Evolutionary conservation across 1,140 invertebrate genomes (phyloP), one percentile per base, ranked within the genome.

Genomic region (Cherax destructor): DNA sequence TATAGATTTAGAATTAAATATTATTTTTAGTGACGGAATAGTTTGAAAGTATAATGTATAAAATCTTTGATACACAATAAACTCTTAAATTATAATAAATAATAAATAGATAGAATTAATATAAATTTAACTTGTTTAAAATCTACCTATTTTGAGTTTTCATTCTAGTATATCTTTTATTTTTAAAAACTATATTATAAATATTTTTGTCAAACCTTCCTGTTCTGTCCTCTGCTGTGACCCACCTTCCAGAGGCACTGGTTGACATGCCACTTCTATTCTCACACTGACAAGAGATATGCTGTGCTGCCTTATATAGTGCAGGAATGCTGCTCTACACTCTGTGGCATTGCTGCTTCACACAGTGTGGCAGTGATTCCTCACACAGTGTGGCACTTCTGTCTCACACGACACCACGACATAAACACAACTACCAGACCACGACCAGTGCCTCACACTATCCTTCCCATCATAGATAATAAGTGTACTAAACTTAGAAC

Each of bases 221-320:
- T 74, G 9, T 74, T 4, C 83, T 85, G 5, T 72, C 65, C 13
- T n/a, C 49, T n/a, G 24, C n/a, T 49, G 21, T 24, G 65, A 74
- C 30, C 83, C 49, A 24, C 50, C 83, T 85, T 85, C 83, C n/a
- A n/a, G 83, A 85, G 83, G 83, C 83, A 85, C 83, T 85, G 83
- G 69, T 74, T 49, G 30, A 79, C 61, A 84, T 41, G 30, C 2
- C 56, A 59, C 1, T 16, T 59, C 3, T 16, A 9, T 59, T 59
- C 83, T 24, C 59, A 30, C 61, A 47, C 30, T 16, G 49, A 61
- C 21, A n/a, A 49, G 30, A 41, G 30, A 41, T 41, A 41, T 0
- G 0, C 30, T 41, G 30, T 41, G 30, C 2, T 41, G 30, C 30
- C 30, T 41, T 41, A 41, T 2, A 41, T 41, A 41, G 30, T 41